Evolutionary conservation across 1,140 invertebrate species (phyloP), one percentile per base, ranked within the genome.

Genomic region (Anastatus disparis): DNA sequence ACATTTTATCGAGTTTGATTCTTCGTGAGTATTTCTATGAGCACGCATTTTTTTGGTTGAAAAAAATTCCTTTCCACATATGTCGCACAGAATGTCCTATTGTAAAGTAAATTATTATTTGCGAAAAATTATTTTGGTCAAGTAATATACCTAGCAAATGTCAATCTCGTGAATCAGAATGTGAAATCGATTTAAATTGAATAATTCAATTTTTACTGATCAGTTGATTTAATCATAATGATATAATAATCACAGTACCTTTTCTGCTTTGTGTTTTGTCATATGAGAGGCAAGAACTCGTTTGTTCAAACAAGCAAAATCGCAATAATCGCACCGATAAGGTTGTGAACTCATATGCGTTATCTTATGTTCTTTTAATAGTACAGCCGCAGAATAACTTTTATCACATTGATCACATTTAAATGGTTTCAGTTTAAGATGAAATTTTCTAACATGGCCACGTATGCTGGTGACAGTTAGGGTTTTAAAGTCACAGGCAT

Each of bases 401-500:
- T 81, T 81, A 13, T 75, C 59, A 35, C 81, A 81, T 0, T 74
- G 31, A 13, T 73, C 31, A 55, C 79, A 82, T 2, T 48, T 68
- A 10, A 76, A 82, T 0, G 81, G 79, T 53, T 81, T 81, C 17
- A 81, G 75, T 65, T 80, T 81, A 15, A 82, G 64, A 58, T 82
- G 79, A 68, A 76, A 75, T 29, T 81, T 81, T 52, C 79, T 75
- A 7, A 81, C 77, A 35, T 81, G 79, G 24, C 75, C 77, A 6
- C 79, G 79, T 9, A 82, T 73, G 61, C 80, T 78, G 12, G 70
- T 80, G 7, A 79, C 66, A 1, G 81, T 84, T 1, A 81, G 71
- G 15, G 85, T 87, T 2, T 79, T 61, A 72, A 88, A 81, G 44
- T 84, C 77, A 73, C 89, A 90, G 17, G 75, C 68, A 15, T 73